These are phyloP conservation scores for Prietella phreatophila DNA, from an alignment of 2,113 vertebrate species.

Conservation along the genomic window DNA sequence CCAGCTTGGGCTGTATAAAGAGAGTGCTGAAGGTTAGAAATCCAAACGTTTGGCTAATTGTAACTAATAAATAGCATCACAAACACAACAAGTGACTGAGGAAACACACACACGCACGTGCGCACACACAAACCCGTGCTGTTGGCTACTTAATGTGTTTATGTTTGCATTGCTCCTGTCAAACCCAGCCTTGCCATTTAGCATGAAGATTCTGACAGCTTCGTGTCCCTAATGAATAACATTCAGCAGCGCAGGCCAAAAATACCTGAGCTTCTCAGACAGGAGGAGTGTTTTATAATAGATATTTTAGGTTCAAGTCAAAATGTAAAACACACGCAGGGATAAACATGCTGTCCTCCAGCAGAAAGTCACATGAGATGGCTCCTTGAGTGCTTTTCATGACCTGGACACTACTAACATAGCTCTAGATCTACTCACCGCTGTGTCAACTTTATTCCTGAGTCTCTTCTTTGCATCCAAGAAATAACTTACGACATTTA, in stretches of 20 bases:
- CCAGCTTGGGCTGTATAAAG: constrained; percentile 79
- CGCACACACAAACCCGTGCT: background rate
- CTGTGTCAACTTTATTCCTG: background rate
- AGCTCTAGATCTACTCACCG: background rate
- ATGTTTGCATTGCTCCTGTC: background rate
- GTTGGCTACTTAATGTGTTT: background rate
- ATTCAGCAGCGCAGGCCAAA: background rate
- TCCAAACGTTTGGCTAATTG: background rate
- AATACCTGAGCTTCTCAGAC: background rate
- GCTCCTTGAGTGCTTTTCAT: background rate
- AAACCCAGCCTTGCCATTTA: background rate
- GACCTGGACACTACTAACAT: background rate
- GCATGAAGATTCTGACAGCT: background rate
- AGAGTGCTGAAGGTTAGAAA: background rate
- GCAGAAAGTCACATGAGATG: too few species aligned
- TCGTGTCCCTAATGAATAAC: background rate
- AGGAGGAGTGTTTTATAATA: background rate
- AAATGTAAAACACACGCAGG: background rate
- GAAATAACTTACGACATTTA: background rate
- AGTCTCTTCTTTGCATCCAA: background rate
- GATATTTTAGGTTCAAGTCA: background rate
- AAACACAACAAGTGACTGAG: background rate
- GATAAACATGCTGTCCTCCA: background rate
- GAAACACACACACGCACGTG: background rate
- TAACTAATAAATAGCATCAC: too few species aligned